A percentile compares a stretch with the other conserved stretches of the same genome.
Evolutionary conservation across 2,113 vertebrate species (phyloP).

Genomic region (Ifrita kowaldi): DNA sequence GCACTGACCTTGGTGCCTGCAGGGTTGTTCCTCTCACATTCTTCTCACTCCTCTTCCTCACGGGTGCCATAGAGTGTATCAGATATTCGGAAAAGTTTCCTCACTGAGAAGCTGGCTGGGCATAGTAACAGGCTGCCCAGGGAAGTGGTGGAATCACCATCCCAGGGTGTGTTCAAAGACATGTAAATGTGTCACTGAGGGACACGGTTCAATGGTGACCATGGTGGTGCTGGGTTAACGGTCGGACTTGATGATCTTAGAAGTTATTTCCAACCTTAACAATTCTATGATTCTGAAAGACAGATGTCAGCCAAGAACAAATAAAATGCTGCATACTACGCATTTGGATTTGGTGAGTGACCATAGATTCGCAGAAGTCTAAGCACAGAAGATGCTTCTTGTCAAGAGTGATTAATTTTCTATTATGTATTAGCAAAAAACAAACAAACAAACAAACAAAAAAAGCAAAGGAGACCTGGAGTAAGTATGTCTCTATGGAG

Average conservation of each 20-base stretch:
- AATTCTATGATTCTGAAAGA: not conserved
- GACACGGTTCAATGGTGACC: not conserved
- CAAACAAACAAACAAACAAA: too few relatives aligned
- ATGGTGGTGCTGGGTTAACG: accelerated
- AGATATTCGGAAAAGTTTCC: not conserved
- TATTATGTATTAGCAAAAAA: not conserved
- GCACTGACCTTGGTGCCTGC: not conserved
- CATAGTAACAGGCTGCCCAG: not conserved
- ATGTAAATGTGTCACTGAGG: not conserved
- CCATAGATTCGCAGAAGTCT: not conserved
- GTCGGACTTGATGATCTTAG: not conserved
- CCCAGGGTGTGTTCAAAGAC: not conserved
- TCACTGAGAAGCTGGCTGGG: not conserved
- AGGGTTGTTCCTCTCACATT: not conserved
- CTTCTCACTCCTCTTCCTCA: not conserved
- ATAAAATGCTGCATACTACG: not conserved
- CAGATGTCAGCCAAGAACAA: not conserved
- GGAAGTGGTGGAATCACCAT: not conserved
- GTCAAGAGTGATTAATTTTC: not conserved
- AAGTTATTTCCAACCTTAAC: not conserved
- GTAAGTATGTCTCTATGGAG: not conserved
- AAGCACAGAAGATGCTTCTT: not conserved
- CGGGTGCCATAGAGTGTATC: accelerated
- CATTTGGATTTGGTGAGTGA: not conserved
- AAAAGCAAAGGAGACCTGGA: not conserved